phyloP scores from a whole-genome alignment of 2,797 vertebrate genomes.

The Malacoctenus gilli region DNA sequence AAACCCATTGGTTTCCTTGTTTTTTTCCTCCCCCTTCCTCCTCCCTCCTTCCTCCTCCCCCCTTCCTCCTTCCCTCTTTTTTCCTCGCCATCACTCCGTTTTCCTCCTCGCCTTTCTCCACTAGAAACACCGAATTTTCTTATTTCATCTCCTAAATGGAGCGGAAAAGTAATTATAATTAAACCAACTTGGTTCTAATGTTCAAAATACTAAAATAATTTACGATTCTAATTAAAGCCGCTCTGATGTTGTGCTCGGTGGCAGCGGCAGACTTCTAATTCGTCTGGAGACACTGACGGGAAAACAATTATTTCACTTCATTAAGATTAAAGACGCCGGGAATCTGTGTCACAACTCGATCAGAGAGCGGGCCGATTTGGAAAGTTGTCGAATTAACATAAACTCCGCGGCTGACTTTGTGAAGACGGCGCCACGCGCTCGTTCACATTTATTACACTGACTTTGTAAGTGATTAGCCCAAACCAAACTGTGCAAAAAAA shows the following conservation, averaged over 20 bases:
- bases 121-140: constrained; percentile 48
- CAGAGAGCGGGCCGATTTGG: constrained; percentile 66
- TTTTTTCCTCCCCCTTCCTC: constrained; percentile 1
- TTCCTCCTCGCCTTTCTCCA: constrained; percentile 41
- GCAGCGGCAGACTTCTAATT: constrained; percentile 59
- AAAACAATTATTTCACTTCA: constrained; percentile 80
- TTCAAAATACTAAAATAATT: constrained; percentile 73
- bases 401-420: constrained; percentile 52
- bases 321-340: constrained; percentile 73
- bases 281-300: constrained; percentile 68
- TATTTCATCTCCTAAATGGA: constrained; percentile 68
- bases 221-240: constrained; percentile 74
- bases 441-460: constrained; percentile 45
- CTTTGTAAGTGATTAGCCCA: constrained; percentile 54
- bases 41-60: constrained; percentile 1
- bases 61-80: constrained; percentile 9
- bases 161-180: constrained; percentile 76
- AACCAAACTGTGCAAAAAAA: constrained; percentile 47
- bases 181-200: constrained; percentile 73
- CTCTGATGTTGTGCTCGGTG: constrained; percentile 62
- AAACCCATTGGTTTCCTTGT: constrained; percentile 66
- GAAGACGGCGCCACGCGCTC: constrained; percentile 11
- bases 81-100: constrained; percentile 43
- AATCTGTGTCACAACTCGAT: constrained; percentile 70
- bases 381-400: constrained; percentile 71